phyloP scores from a whole-genome alignment of 2,113 vertebrate genomes.

The Brachionichthys hirsutus region DNA sequence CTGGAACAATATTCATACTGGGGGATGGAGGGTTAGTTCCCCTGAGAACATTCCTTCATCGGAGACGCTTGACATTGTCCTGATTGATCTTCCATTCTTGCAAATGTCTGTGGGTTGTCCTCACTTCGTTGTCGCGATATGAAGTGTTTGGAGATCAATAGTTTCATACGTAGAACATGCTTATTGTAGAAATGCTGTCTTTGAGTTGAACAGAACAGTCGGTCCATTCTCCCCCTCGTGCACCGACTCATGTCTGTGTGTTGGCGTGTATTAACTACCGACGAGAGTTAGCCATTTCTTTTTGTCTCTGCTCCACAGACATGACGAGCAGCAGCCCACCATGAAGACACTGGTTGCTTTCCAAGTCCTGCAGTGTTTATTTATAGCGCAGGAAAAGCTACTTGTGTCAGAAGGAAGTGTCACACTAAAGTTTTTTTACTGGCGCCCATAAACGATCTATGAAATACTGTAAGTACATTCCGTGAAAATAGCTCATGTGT shows the following conservation, averaged over 20 bases:
- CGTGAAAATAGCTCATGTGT: background rate
- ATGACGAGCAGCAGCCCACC: conserved; percentile 39
- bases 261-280: background rate
- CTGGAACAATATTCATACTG: conserved; percentile 55
- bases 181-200: conserved; percentile 4
- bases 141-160: too few species aligned
- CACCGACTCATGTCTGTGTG: background rate
- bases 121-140: conserved; percentile 25
- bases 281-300: conserved; percentile 21
- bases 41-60: conserved; percentile 35
- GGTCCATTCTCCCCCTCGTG: background rate
- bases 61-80: conserved; percentile 22
- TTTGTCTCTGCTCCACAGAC: conserved; percentile 35
- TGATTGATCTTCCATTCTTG: conserved; percentile 9
- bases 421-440: conserved; percentile 50
- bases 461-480: conserved; percentile 5
- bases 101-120: conserved; percentile 14
- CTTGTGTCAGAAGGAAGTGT: conserved; percentile 69
- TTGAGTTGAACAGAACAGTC: background rate
- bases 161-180: background rate
- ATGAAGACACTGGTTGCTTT: conserved; percentile 53
- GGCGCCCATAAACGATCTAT: conserved; percentile 28
- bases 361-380: conserved; percentile 64
- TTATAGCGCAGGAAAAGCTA: conserved; percentile 70
- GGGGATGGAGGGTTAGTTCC: conserved; percentile 58